Base-by-base conservation (phyloP, 2,888 invertebrate genomes). In the Tridacna crocea region DNA sequence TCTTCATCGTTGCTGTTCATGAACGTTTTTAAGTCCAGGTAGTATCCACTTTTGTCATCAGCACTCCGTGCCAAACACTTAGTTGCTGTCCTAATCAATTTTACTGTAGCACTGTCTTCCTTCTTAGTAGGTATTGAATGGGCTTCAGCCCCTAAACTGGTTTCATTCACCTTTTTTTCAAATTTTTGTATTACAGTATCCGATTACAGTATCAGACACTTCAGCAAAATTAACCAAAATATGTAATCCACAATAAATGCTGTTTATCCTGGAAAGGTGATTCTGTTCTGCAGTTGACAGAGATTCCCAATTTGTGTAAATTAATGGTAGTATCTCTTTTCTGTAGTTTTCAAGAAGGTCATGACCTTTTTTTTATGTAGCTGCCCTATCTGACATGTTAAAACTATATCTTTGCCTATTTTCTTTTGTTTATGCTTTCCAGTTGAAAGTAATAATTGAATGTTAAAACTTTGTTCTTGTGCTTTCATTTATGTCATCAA, bases 371-470 rank as follows among this genome's bases (percentile, higher is more conserved):
- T 79, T 83, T 24, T 79, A 76, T 19, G 83, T 73, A 13, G 79
- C 76, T 6, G 79, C 79, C 26, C 79, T 79, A 61, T 83, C 83
- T 46, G 79, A 83, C 83, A 83, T 83, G n/a, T 76, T 79, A 61
- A n/a, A n/a, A n/a, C n/a, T n/a, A n/a, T n/a, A n/a, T n/a, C n/a
- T n/a, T n/a, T n/a, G n/a, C n/a, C n/a, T n/a, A n/a, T n/a, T n/a
- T n/a, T n/a, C n/a, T n/a, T n/a, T n/a, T n/a, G n/a, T n/a, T n/a
- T n/a, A n/a, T n/a, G n/a, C n/a, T n/a, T n/a, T n/a, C n/a, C n/a
- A n/a, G n/a, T n/a, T n/a, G n/a, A n/a, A n/a, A n/a, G 68, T 47
- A 26, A 83, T 48, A 60, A 61, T 76, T 60, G 24, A 17, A 12
- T 60, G 73, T 24, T 68, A 79, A 68, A 27, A 26, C 11, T 73